Evolutionary conservation across 1,140 invertebrate genomes (phyloP).

Genomic region (Tribolium castaneum): DNA sequence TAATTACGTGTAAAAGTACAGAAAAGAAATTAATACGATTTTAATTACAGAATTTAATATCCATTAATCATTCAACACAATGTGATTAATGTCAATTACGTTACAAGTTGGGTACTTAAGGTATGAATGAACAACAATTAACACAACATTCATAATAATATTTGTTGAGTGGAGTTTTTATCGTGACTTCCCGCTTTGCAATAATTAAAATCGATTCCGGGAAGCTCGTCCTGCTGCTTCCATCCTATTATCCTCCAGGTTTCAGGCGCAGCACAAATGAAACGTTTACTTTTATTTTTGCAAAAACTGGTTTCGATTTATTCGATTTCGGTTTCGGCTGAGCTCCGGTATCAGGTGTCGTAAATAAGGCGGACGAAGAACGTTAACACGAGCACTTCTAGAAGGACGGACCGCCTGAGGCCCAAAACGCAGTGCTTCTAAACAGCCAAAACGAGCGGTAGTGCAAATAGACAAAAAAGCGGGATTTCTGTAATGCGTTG

Average conservation of each 20-base stretch:
- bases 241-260: not conserved
- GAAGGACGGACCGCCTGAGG: conserved; percentile 5
- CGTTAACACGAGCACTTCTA: conserved; percentile 32
- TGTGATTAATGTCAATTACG: conserved; percentile 19
- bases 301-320: conserved; percentile 41
- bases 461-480: no score
- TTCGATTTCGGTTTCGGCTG: conserved; percentile 42
- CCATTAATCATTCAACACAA: conserved; percentile 26
- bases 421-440: not conserved
- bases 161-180: no score
- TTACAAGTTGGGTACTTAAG: conserved; percentile 1
- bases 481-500: no score
- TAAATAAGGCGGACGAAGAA: conserved; percentile 36
- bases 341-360: conserved; percentile 36
- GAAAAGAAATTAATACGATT: conserved; percentile 11
- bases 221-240: not conserved
- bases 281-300: conserved; percentile 34
- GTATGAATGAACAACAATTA: conserved; percentile 25
- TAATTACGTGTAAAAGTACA: not conserved
- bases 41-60: conserved; percentile 29
- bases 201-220: conserved; percentile 5
- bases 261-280: conserved; percentile 16
- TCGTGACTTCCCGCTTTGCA: conserved; percentile 9
- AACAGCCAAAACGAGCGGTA: no score
- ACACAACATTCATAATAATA: conserved; percentile 11